Evolutionary conservation across 2,888 invertebrate genomes (phyloP), one percentile per base, ranked within the genome.

Genomic region (Trissolcus japonicus): DNA sequence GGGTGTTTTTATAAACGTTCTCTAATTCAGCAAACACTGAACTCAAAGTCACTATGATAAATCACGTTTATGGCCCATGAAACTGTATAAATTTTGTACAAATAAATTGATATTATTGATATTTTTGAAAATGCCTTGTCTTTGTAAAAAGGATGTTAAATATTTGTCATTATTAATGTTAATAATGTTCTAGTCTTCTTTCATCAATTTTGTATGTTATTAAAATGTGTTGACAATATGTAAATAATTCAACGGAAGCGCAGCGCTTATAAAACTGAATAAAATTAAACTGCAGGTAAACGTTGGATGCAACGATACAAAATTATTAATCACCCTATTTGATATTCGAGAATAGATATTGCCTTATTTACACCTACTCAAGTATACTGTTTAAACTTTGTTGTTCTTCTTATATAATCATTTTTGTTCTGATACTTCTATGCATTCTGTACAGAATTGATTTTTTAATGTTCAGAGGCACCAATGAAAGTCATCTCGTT

Each of bases 361-460:
- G 74, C 78, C 66, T 69, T 74, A 78, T 78, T 74, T 74, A 78
- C 74, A 78, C 68, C 69, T 72, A 77, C 48, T 77, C 72, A 62
- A 66, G 68, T 74, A 73, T 73, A 69, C 77, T 69, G 73, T 72
- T 72, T 62, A 29, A 59, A 65, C n/a, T 65, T 63, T 53, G 41
- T 59, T 59, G 59, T 53, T 65, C 21, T 51, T 51, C 19, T 17
- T 51, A 17, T 16, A 17, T 51, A 17, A 17, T 16, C 19, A 55
- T 50, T 60, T 59, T 11, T 55, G 48, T 73, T 61, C 35, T 55
- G 59, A 61, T 69, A 74, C 21, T 69, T 66, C 56, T 69, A 74
- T 78, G 55, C 14, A 69, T 69, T 78, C 77, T 78, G 77, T 78
- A 78, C 77, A 78, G 63, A 63, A 77, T 66, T 55, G 60, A 53